Evolutionary conservation across 2,797 vertebrate genomes (phyloP), one percentile per base, ranked within the genome.

Genomic region (Synanceia verrucosa): DNA sequence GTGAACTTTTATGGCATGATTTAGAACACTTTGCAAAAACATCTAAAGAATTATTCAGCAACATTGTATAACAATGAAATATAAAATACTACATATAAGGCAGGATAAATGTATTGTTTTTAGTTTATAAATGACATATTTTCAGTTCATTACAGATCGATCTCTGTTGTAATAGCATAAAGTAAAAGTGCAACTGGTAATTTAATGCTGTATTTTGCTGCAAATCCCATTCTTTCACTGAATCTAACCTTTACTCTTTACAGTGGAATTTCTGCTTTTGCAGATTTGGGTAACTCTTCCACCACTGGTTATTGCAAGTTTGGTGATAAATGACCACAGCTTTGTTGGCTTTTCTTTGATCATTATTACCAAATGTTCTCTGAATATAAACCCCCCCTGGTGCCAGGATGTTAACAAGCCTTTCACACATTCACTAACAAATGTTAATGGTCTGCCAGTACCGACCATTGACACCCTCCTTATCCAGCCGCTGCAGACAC

Each of bases 321-420:
- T 67, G 10, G 10, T 41, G 46, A 41, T 24, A 47, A 69, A 2
- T 56, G 26, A 6, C 34, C 8, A 12, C 41, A 68, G 5, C 63
- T 41, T 67, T 52, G 23, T 9, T 46, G n/a, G 8, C 1, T 37
- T 29, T 59, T 24, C 33, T 44, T 16, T 63, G 28, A 55, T 52
- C 8, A 9, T 62, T 44, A 28, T 50, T 58, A 65, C 4, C 47
- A 62, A 58, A 12, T 61, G 41, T 4, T 64, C 29, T 55, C 5
- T 53, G 50, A 65, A 70, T 73, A 12, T 5, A 65, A 65, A 73
- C 48, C 3, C 9, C 52, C 13, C 8, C 9, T n/a, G 9, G n/a
- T 56, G 2, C 34, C n/a, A 36, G 53, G 48, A 79, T 82, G 86
- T 63, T 63, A 85, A 71, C 43, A 18, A 31, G n/a, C 7, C 21